Evolutionary conservation across 1,140 invertebrate genomes (phyloP).

Genomic region (Oedothorax gibbosus): DNA sequence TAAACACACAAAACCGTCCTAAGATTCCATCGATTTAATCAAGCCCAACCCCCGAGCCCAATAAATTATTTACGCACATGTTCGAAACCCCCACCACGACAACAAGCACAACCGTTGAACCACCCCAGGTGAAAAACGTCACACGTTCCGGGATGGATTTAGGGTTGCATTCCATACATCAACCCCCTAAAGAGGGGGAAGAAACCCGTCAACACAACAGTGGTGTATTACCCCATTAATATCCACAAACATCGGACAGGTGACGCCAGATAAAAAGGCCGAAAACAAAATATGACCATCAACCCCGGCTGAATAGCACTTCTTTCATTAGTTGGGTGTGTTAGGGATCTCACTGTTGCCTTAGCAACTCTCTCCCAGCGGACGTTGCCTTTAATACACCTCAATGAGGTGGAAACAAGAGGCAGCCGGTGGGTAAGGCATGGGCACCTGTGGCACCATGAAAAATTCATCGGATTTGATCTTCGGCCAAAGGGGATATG

Average conservation of each 20-base stretch:
- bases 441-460: slow-evolving; percentile 40
- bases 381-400: slow-evolving; percentile 21
- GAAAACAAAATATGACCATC: slow-evolving; percentile 48
- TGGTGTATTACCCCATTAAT: slow-evolving; percentile 18
- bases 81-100: too few relatives aligned
- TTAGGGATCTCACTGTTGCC: slow-evolving; percentile 40
- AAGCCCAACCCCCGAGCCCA: too few relatives aligned
- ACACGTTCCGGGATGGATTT: slow-evolving; percentile 12
- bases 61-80: too few relatives aligned
- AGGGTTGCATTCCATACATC: slow-evolving; percentile 10
- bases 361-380: slow-evolving; percentile 25
- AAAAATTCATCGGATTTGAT: slow-evolving; percentile 24
- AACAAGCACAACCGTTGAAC: neutral
- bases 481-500: slow-evolving; percentile 8
- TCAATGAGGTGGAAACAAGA: slow-evolving; percentile 30
- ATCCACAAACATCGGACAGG: neutral
- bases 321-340: slow-evolving; percentile 52
- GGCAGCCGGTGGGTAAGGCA: slow-evolving; percentile 22
- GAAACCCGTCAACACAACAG: slow-evolving; percentile 17
- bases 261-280: slow-evolving; percentile 25
- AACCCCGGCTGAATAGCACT: slow-evolving; percentile 15
- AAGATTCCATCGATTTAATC: too few relatives aligned
- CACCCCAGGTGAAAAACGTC: slow-evolving; percentile 1
- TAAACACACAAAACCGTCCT: too few relatives aligned
- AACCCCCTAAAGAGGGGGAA: slow-evolving; percentile 7